phyloP scores from a whole-genome alignment of 2,888 invertebrate genomes.

The Pollenia griseotomentosa region DNA sequence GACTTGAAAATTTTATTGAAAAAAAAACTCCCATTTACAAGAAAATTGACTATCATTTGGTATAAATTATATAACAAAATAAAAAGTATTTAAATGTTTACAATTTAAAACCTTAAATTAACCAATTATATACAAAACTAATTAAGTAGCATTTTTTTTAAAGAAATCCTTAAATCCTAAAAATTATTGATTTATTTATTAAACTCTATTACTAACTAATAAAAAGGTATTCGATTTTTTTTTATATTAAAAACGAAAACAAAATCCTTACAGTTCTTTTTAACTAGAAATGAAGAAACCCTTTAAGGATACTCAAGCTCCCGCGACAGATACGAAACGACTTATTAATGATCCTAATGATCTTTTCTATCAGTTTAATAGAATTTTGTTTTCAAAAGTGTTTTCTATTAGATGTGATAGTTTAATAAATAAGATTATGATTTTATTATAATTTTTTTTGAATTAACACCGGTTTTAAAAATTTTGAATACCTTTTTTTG shows the following conservation, averaged over 20 bases:
- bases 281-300: constrained; percentile 27
- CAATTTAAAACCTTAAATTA: background rate
- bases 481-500: constrained; percentile 58
- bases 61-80: constrained; percentile 4
- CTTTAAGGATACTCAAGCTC: constrained; percentile 39
- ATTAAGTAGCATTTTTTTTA: background rate
- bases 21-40: constrained; percentile 24
- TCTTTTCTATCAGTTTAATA: constrained; percentile 57
- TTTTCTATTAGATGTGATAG: constrained; percentile 62
- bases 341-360: constrained; percentile 5
- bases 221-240: constrained; percentile 35
- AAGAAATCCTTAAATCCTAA: too few relatives aligned
- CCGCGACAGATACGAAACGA: background rate
- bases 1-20: constrained; percentile 39
- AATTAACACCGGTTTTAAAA: background rate
- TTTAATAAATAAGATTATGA: background rate
- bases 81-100: constrained; percentile 16
- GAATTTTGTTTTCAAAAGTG: constrained; percentile 18
- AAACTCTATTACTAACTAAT: background rate
- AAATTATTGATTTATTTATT: background rate
- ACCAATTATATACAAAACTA: background rate
- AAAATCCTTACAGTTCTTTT: constrained; percentile 63
- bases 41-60: constrained; percentile 55
- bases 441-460: background rate
- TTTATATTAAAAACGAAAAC: background rate